Percentiles rank a stretch among this genome's conserved stretches.
Evolutionary conservation across 2,797 vertebrate species (phyloP).

Genomic region (Acipenser ruthenus): DNA sequence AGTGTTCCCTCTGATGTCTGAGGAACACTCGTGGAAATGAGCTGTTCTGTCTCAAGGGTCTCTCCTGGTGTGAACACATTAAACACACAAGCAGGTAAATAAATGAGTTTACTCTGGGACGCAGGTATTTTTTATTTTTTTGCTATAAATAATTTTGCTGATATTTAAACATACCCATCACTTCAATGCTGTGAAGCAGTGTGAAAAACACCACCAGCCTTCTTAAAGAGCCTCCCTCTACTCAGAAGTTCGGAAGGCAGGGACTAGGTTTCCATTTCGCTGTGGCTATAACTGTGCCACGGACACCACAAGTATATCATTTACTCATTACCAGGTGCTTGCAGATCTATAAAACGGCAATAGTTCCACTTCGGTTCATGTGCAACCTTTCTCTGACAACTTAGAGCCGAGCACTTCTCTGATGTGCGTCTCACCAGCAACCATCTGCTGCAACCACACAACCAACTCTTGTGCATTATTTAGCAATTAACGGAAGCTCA

Average conservation of each 20-base stretch:
- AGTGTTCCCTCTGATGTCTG: too few species aligned
- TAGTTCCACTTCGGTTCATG: slow-evolving; percentile 10
- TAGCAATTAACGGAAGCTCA: slow-evolving; percentile 62
- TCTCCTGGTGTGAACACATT: too few species aligned
- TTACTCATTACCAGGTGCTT: slow-evolving; percentile 5
- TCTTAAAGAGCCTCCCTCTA: too few species aligned
- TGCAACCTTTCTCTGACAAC: slow-evolving; percentile 1
- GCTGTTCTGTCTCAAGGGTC: too few species aligned
- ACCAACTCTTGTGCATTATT: slow-evolving; percentile 62
- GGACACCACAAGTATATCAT: neutral
- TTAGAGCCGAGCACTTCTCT: slow-evolving; percentile 12
- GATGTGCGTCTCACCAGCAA: slow-evolving; percentile 26
- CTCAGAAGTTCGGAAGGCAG: neutral
- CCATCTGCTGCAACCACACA: slow-evolving; percentile 52
- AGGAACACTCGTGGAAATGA: too few species aligned
- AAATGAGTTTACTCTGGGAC: too few species aligned
- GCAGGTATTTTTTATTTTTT: too few species aligned
- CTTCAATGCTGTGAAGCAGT: too few species aligned
- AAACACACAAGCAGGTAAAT: too few species aligned
- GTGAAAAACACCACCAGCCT: too few species aligned
- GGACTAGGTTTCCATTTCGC: neutral
- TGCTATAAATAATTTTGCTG: too few species aligned
- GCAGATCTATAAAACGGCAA: slow-evolving; percentile 27
- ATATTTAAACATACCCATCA: too few species aligned
- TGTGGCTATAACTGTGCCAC: neutral